Conservation (phyloP, 2,113 vertebrate genomes). For the Microtus pennsylvanicus region DNA sequence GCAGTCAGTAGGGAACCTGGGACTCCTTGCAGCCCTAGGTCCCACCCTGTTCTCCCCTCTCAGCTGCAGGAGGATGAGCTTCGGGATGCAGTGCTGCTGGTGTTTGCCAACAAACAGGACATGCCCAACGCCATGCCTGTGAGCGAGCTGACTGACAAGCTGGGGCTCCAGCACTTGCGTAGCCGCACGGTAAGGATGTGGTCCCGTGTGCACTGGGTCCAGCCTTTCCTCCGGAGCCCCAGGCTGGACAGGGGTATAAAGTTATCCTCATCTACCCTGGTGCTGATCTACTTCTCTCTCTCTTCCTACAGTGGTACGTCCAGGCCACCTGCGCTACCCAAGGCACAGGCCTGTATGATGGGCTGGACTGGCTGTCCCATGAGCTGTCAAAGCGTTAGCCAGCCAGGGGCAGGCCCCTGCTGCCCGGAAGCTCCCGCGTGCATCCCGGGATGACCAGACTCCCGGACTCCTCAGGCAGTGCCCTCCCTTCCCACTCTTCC, state of each 20-base stretch:
- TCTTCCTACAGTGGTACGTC: conserved; percentile 89
- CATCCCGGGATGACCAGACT: conserved; percentile 74
- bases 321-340: conserved; percentile 94
- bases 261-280: neutral
- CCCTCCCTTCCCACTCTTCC: conserved; percentile 32
- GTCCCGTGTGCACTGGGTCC: no score
- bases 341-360: conserved; percentile 93
- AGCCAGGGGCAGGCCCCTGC: conserved; percentile 62
- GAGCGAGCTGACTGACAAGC: conserved; percentile 93
- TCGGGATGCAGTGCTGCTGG: conserved; percentile 92
- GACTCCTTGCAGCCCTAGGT: neutral
- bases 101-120: conserved; percentile 98
- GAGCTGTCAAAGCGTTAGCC: conserved; percentile 90
- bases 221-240: neutral
- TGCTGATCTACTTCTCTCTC: conserved; percentile 13
- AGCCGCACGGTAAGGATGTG: conserved; percentile 89
- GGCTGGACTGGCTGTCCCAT: conserved; percentile 94
- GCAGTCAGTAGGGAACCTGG: neutral
- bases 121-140: conserved; percentile 94
- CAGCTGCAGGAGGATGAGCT: conserved; percentile 93
- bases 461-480: conserved; percentile 81
- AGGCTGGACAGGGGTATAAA: neutral
- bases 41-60: neutral
- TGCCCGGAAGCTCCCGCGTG: conserved; percentile 73
- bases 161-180: conserved; percentile 89